Percentiles rank a stretch among this genome's conserved stretches.
These are phyloP conservation scores for Listronotus oregonensis DNA, from an alignment of 1,140 invertebrate species.

Conservation along the genomic window DNA sequence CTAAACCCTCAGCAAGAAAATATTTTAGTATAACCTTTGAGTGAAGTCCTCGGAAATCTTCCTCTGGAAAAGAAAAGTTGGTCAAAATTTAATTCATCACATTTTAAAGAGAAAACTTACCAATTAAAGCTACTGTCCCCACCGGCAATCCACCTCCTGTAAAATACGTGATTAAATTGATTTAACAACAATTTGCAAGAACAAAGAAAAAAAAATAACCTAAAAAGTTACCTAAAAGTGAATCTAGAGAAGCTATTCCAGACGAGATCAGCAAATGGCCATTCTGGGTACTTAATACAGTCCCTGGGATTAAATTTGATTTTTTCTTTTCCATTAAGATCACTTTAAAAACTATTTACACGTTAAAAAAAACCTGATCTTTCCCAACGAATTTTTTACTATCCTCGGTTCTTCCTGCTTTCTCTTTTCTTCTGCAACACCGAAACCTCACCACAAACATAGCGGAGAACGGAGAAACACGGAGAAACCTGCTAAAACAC, in stretches of 20 bases:
- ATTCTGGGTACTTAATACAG: slow-evolving; percentile 68
- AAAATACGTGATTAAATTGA: slow-evolving; percentile 39
- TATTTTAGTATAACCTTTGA: slow-evolving; percentile 78
- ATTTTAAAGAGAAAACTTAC: slow-evolving; percentile 50
- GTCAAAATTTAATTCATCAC: background rate
- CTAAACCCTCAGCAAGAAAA: slow-evolving; percentile 80
- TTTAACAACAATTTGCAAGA: slow-evolving; percentile 30
- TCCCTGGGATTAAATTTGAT: slow-evolving; percentile 61
- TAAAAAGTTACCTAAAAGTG: slow-evolving; percentile 63
- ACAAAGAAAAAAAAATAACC: slow-evolving; percentile 42
- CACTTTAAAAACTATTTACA: slow-evolving; percentile 1
- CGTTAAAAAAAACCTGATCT: background rate
- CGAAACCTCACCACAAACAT: no score
- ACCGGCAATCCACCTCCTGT: slow-evolving; percentile 66
- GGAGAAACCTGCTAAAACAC: no score
- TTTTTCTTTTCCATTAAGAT: slow-evolving; percentile 47
- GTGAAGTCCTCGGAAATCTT: slow-evolving; percentile 77
- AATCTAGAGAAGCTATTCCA: slow-evolving; percentile 73
- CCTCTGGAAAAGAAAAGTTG: slow-evolving; percentile 64
- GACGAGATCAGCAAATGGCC: slow-evolving; percentile 71
- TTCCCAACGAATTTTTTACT: slow-evolving; percentile 4
- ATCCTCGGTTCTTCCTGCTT: slow-evolving; percentile 1
- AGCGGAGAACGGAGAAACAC: no score
- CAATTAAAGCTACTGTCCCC: slow-evolving; percentile 64
- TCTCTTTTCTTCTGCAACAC: background rate